Evolutionary conservation across 2,113 vertebrate genomes (phyloP), one percentile per base, ranked within the genome.

Genomic region (Nymphicus hollandicus): DNA sequence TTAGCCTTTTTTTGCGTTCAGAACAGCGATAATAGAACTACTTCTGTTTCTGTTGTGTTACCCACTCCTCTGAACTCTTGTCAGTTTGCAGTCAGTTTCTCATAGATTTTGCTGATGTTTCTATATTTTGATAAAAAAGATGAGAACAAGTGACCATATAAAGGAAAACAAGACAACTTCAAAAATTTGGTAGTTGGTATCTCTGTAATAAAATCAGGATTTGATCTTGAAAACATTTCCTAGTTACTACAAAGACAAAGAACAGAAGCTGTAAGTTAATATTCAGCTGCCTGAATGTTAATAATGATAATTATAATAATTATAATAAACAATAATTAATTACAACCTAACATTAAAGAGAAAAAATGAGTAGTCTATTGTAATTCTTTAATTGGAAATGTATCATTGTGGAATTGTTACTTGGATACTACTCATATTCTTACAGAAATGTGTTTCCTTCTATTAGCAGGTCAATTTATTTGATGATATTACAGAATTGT

Each of bases 381-480:
- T 96, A 95, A 92, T 96, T 93, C 82, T 84, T 86, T 95, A 96
- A 96, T 93, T 93, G 86, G 78, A 81, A 86, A 93, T 81, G 16
- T 74, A 94, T 92, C 66, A 82, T 86, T 47, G 9, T 70, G 39
- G 58, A 90, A 93, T 79, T 76, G 81, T 92, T 95, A 91, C 93
- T 95, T 95, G 89, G 88, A 97, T 92, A 93, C 91, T 55, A 84
- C 68, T 96, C 0, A 1, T 81, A 78, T 90, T 96, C 86, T 58
- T 86, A 91, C 91, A 88, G 88, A 91, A 95, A 96, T 73, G 50
- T 85, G 81, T 97, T 97, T 97, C 93, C 93, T 95, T 95, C 93
- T 93, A 92, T 96, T 96, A 91, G 74, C 61, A 72, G 82, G 68
- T 65, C 17, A 2, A 96, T 97, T 93, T 91, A 93, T 96, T 95